Percentiles rank a stretch among this genome's conserved stretches.
Evolutionary conservation across 2,888 invertebrate species (phyloP).

Genomic region (Tolmerus cingulatus): DNA sequence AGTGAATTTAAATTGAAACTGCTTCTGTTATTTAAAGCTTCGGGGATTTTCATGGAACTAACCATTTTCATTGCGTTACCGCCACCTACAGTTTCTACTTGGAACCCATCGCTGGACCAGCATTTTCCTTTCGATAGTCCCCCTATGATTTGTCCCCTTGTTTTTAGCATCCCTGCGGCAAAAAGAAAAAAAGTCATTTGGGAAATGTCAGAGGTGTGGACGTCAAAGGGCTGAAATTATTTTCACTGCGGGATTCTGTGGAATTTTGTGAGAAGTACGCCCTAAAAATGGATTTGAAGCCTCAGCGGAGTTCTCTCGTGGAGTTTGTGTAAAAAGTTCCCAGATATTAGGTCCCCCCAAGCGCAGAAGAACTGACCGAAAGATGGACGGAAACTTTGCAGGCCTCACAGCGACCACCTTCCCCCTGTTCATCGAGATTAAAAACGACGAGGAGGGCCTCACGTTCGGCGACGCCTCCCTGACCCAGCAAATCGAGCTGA

Average conservation of each 20-base stretch:
- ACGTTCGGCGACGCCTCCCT: conserved; percentile 62
- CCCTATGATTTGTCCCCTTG: neutral
- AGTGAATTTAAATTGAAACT: too few relatives aligned
- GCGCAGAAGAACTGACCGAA: neutral
- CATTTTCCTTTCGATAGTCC: neutral
- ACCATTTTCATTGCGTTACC: neutral
- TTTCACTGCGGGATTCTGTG: neutral
- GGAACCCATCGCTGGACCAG: neutral
- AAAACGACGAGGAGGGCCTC: conserved; percentile 57
- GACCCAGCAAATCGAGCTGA: conserved; percentile 64
- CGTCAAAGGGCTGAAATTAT: neutral
- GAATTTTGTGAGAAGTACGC: conserved; percentile 6
- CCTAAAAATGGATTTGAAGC: neutral
- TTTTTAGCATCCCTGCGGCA: neutral
- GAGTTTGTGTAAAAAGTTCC: neutral
- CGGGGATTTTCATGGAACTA: neutral
- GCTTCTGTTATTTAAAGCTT: neutral
- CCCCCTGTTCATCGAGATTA: conserved; percentile 51
- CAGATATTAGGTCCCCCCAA: neutral
- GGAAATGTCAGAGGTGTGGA: conserved; percentile 25
- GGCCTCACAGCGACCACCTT: conserved; percentile 49
- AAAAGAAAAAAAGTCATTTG: neutral
- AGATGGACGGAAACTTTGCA: conserved; percentile 48
- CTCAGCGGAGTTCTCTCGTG: neutral
- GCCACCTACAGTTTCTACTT: neutral